phyloP scores from a whole-genome alignment of 2,113 vertebrate genomes.

The Desmodus rotundus region DNA sequence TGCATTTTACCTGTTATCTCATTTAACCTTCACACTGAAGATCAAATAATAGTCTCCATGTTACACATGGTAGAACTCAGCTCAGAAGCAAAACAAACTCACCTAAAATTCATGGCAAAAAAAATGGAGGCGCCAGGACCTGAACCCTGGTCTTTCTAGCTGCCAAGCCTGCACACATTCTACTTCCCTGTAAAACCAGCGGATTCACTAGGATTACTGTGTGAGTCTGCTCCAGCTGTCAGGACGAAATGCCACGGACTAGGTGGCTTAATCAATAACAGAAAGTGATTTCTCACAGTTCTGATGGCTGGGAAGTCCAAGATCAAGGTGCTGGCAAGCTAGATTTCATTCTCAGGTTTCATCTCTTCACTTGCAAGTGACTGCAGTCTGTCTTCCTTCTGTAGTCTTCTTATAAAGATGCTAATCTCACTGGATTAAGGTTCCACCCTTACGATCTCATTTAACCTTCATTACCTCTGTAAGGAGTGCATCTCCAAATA shows the following conservation, averaged over 20 bases:
- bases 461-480: not conserved
- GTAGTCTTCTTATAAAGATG: not conserved
- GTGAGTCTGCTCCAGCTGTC: not conserved
- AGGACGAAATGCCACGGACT: not conserved
- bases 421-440: not conserved
- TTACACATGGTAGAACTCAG: not conserved
- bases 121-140: not conserved
- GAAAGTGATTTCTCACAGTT: not conserved
- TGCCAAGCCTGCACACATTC: not conserved
- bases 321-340: not conserved
- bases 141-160: not conserved
- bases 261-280: not conserved
- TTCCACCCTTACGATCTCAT: not conserved
- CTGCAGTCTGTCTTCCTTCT: not conserved
- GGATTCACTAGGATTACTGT: not conserved
- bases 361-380: not conserved
- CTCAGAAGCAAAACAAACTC: not conserved
- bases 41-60: not conserved
- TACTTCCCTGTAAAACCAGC: not conserved
- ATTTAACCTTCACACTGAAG: not conserved
- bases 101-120: constrained; percentile 6
- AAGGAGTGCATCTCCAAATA: not conserved
- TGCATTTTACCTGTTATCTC: not conserved
- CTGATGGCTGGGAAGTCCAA: not conserved
- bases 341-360: not conserved